Percentiles rank a stretch among this genome's conserved stretches.
Evolutionary conservation across 2,888 invertebrate genomes (phyloP).

Genomic region (Augiades crinisus): DNA sequence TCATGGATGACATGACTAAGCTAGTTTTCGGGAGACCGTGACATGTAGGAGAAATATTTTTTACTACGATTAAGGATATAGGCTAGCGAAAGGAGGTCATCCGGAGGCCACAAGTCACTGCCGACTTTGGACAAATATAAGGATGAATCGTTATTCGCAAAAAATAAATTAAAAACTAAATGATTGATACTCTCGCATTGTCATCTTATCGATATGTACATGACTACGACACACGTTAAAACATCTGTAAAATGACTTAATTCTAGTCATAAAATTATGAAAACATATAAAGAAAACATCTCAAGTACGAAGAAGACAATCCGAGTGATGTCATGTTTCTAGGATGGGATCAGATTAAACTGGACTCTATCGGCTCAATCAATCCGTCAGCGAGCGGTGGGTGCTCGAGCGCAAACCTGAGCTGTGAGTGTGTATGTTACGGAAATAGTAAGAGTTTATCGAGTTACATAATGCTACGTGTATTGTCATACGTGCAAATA

Average conservation of each 20-base stretch:
- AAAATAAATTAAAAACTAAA: too few relatives aligned
- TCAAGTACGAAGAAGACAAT: neutral
- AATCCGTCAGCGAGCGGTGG: constrained; percentile 6
- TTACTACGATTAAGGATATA: neutral
- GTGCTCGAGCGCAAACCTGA: neutral
- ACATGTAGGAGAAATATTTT: too few relatives aligned
- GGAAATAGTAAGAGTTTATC: neutral
- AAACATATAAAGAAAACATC: neutral
- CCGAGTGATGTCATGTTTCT: constrained; percentile 8
- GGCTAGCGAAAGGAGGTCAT: neutral
- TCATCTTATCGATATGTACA: too few relatives aligned
- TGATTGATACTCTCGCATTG: too few relatives aligned
- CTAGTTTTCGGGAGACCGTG: neutral
- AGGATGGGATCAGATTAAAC: constrained; percentile 7
- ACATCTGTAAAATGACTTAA: too few relatives aligned
- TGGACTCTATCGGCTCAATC: constrained; percentile 7
- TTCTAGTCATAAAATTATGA: neutral
- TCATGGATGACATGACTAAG: neutral
- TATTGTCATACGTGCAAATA: too few relatives aligned
- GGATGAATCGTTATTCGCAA: too few relatives aligned
- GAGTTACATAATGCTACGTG: neutral
- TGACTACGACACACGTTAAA: too few relatives aligned
- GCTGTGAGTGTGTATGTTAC: neutral
- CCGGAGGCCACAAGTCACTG: too few relatives aligned
- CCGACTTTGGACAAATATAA: too few relatives aligned